These are phyloP conservation scores for Dasypus novemcinctus DNA, from an alignment of 2,113 vertebrate species.

Conservation along the genomic window DNA sequence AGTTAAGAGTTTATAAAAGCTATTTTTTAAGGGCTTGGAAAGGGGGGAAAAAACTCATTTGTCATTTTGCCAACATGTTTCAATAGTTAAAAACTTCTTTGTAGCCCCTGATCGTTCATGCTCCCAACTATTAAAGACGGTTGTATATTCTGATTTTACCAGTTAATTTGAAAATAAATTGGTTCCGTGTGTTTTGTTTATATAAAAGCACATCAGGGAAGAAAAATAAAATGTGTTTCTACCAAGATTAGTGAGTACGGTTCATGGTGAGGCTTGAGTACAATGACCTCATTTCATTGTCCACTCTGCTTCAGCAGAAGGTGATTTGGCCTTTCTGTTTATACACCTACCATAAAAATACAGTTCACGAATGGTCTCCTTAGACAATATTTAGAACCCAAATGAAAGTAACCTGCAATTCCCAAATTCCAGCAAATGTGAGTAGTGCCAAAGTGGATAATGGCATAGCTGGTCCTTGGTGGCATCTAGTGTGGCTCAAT, in stretches of 20 bases:
- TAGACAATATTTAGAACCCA: constrained; percentile 60
- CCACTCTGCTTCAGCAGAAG: not conserved
- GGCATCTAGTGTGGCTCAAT: not conserved
- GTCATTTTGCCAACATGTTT: constrained; percentile 82
- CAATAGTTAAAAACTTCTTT: constrained; percentile 83
- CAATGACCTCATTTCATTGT: constrained; percentile 46
- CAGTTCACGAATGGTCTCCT: constrained; percentile 19
- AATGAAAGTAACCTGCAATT: not conserved
- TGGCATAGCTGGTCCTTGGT: not conserved
- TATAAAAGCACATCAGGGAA: constrained; percentile 73
- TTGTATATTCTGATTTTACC: constrained; percentile 81
- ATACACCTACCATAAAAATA: not conserved
- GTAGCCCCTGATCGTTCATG: constrained; percentile 81
- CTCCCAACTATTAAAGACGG: constrained; percentile 73
- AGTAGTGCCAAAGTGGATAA: not conserved
- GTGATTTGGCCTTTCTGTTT: not conserved
- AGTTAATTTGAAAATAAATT: constrained; percentile 81
- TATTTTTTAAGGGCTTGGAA: constrained; percentile 84
- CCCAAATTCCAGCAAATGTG: not conserved
- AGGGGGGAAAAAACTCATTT: constrained; percentile 77
- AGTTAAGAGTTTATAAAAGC: constrained; percentile 83
- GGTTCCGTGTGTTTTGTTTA: constrained; percentile 81
- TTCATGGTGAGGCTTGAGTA: constrained; percentile 20
- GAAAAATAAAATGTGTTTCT: constrained; percentile 75
- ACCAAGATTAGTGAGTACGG: not conserved